Base-by-base conservation (phyloP, 2,113 vertebrate species). In the Dipodomys stephensi region DNA sequence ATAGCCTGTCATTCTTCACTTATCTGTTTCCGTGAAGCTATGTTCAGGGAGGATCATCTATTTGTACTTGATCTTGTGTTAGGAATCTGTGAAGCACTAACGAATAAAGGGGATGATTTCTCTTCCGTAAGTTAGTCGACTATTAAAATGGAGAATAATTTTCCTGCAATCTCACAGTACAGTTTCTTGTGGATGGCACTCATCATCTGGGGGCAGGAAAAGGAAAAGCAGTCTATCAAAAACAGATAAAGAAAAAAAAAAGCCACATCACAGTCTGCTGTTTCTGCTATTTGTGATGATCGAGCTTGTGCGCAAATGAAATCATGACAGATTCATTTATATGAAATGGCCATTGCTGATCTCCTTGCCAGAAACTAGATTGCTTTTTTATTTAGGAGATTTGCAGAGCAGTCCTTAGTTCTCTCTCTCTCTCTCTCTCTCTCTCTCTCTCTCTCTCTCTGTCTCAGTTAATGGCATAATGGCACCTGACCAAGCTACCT, bases 361-460 rank as follows among this genome's bases (percentile, higher is more conserved):
- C 97, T 98, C 95, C 94, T 95, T 97, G 94, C 96, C 93, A 97
- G 97, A 88, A 97, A 96, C 83, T 71, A 97, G 96, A 97, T 97
- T 97, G 96, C 93, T 97, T 97, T 97, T 97, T 97, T 97, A 96
- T 97, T 97, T 94, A 96, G 96, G 95, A 96, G 96, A 97, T 97
- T 97, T 96, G 82, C 92, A 94, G 89, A 96, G 92, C 95, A 69
- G 91, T 96, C 87, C 92, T 97, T 95, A 83, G 62, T 8, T 64
- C 22, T 64, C 22, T 64, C 22, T 64, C 62, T 23, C 20, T 23
- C 62, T 64, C 23, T 64, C 53, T 49, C 9, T 49, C 49, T 49
- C 49, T 49, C 9, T 49, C 49, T 49, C 49, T 49, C 9, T 49
- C 49, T 49, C 9, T 49, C 49, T 49, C 49, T 57, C 15, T 62